Percentiles rank a stretch among this genome's conserved stretches.
Conservation (phyloP, 35 echinoderm and acorn worm genomes). For the Lytechinus variegatus region DNA sequence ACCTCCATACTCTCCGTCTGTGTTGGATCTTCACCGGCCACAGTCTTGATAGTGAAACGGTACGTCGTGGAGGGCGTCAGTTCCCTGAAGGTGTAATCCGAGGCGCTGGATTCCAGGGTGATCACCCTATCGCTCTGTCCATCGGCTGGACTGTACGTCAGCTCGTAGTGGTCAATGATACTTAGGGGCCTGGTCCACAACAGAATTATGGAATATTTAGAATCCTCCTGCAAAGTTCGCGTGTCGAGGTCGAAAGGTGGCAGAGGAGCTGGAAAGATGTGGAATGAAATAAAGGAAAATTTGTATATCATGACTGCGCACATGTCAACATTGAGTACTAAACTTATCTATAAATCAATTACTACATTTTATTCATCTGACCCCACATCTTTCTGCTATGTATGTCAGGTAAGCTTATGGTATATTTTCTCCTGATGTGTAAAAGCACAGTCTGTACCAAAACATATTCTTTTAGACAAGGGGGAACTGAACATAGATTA, state of each 20-base stretch:
- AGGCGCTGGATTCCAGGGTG: not conserved
- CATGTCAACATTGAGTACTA: too few species aligned
- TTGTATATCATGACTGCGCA: too few species aligned
- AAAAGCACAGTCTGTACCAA: too few species aligned
- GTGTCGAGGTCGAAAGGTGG: slow-evolving; percentile 41
- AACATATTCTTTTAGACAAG: too few species aligned
- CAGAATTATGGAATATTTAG: not conserved
- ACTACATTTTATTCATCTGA: too few species aligned
- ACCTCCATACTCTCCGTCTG: not conserved
- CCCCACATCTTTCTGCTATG: too few species aligned
- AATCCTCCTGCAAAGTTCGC: not conserved
- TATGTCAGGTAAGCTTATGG: too few species aligned
- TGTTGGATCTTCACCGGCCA: not conserved
- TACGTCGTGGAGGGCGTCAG: slow-evolving; percentile 19
- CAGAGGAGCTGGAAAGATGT: slow-evolving; percentile 33
- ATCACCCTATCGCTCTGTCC: not conserved
- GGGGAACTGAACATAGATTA: too few species aligned
- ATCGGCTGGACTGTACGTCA: slow-evolving; percentile 48
- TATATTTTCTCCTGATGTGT: too few species aligned
- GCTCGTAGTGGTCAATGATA: slow-evolving; percentile 27
- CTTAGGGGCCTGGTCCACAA: slow-evolving; percentile 42
- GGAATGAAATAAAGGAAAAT: too few species aligned
- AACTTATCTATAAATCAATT: too few species aligned
- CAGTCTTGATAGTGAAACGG: not conserved
- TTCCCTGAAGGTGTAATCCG: not conserved